phyloP scores from a whole-genome alignment of 2,797 vertebrate species.

The Schizothorax lantsangensis region DNA sequence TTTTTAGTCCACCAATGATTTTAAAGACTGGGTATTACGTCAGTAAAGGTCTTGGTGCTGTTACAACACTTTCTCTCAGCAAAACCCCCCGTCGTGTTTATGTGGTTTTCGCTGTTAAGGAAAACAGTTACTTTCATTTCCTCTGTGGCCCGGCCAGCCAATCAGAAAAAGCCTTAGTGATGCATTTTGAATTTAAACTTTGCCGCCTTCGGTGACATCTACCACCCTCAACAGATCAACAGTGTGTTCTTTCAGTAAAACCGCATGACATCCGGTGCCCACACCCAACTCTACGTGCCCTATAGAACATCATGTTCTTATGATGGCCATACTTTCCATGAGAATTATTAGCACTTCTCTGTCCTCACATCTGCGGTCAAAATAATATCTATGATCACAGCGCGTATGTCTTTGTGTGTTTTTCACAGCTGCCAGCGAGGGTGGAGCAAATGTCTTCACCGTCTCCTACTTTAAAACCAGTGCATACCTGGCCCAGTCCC shows the following conservation, averaged over 20 bases:
- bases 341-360: neutral
- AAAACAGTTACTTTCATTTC: conserved; percentile 64
- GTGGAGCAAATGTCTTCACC: conserved; percentile 98
- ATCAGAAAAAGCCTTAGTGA: conserved; percentile 34
- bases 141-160: conserved; percentile 60
- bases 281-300: conserved; percentile 22
- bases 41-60: neutral
- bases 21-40: conserved; percentile 1
- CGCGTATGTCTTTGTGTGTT: conserved; percentile 46
- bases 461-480: conserved; percentile 99
- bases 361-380: neutral
- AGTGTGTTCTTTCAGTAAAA: conserved; percentile 61
- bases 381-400: neutral
- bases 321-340: neutral
- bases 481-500: conserved; percentile 98
- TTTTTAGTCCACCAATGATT: conserved; percentile 44
- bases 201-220: conserved; percentile 68
- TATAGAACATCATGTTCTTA: conserved; percentile 42
- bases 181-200: conserved; percentile 69
- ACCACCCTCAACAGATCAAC: conserved; percentile 52
- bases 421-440: conserved; percentile 93
- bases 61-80: conserved; percentile 19
- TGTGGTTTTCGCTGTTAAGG: conserved; percentile 44
- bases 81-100: conserved; percentile 22
- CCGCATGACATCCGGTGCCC: conserved; percentile 73